These are phyloP conservation scores for Sclerodermus sp. DNA, from an alignment of 2,888 invertebrate genomes.

Conservation along the genomic window DNA sequence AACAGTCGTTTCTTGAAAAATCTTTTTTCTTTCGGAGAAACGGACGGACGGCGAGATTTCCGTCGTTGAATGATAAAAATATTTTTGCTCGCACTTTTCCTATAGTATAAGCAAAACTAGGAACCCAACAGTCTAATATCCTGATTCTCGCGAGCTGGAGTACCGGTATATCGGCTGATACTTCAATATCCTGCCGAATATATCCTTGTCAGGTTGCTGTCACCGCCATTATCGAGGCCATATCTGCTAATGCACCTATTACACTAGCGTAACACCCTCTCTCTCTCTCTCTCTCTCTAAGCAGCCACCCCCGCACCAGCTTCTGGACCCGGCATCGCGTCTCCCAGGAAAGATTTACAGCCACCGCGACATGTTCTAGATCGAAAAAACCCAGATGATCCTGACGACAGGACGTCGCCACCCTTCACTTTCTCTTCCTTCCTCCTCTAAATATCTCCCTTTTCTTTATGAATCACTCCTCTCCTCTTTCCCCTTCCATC, in stretches of 20 bases:
- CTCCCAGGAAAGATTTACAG: slow-evolving; percentile 1
- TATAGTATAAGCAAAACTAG: too few species aligned
- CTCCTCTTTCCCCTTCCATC: too few species aligned
- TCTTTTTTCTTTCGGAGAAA: too few species aligned
- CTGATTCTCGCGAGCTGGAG: not conserved
- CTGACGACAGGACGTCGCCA: not conserved
- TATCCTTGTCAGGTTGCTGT: slow-evolving; percentile 3
- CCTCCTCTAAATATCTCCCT: too few species aligned
- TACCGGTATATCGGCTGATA: not conserved
- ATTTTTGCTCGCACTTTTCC: too few species aligned
- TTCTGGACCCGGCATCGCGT: not conserved
- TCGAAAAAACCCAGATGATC: not conserved
- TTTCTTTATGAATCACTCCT: too few species aligned
- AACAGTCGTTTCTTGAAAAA: too few species aligned
- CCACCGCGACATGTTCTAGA: not conserved
- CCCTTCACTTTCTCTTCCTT: too few species aligned
- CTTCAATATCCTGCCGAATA: slow-evolving; percentile 8
- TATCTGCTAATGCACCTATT: slow-evolving; percentile 12
- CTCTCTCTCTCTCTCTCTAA: not conserved
- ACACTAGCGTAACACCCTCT: not conserved
- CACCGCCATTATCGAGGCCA: slow-evolving; percentile 9
- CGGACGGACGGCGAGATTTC: too few species aligned
- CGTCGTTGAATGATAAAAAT: too few species aligned
- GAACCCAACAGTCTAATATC: not conserved
- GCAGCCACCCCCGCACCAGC: not conserved